These are phyloP conservation scores for Aleadryas rufinucha DNA, from an alignment of 2,113 vertebrate genomes.

Conservation along the genomic window DNA sequence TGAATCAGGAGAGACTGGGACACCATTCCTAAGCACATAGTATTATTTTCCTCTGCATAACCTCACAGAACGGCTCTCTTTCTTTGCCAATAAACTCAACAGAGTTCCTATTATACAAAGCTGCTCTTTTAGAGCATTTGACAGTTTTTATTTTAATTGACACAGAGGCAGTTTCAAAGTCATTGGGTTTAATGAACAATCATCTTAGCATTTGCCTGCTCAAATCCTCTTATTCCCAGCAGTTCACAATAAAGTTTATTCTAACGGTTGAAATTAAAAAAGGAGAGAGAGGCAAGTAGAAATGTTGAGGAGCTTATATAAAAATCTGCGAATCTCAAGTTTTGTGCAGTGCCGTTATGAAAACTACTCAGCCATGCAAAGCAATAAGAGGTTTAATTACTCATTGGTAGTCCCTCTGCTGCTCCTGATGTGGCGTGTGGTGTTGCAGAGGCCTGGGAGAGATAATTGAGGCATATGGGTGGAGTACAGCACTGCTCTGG, in stretches of 20 bases:
- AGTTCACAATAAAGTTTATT: conserved; percentile 56
- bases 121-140: conserved; percentile 49
- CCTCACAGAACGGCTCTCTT: not conserved
- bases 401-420: conserved; percentile 14
- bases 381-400: conserved; percentile 21
- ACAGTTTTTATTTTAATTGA: conserved; percentile 67
- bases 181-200: conserved; percentile 53
- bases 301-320: conserved; percentile 41
- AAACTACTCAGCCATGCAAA: conserved; percentile 50
- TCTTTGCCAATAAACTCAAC: conserved; percentile 36
- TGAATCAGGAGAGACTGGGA: not conserved
- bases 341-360: conserved; percentile 41
- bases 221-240: conserved; percentile 30
- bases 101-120: conserved; percentile 34
- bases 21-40: not conserved
- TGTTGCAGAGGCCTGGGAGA: conserved; percentile 43
- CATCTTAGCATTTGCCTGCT: conserved; percentile 52
- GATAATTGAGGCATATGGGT: conserved; percentile 61
- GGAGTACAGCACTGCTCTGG: not conserved
- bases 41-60: not conserved
- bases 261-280: conserved; percentile 52
- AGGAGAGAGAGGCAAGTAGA: conserved; percentile 47
- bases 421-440: conserved; percentile 35
- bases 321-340: conserved; percentile 35
- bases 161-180: conserved; percentile 53